Base-by-base conservation (phyloP, 2,888 invertebrate genomes). In the Sycophila texana region DNA sequence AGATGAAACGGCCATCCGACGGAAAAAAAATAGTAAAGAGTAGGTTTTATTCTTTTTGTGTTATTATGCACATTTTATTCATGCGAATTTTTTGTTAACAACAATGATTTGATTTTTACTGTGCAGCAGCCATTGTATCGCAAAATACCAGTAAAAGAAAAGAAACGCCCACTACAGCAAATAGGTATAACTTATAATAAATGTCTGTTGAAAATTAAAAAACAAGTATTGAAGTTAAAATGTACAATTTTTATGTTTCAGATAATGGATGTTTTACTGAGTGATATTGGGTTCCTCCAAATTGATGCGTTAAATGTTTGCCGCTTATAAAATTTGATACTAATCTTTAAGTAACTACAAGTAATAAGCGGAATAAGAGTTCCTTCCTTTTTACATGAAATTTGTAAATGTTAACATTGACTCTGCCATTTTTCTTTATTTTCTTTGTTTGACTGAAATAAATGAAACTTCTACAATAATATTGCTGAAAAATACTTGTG, bases 1-100 rank as follows among this genome's bases (percentile, higher is more conserved):
- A 85, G 83, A 79, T 83, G 61, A 88, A 84, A 74, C 82, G 83
- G 30, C 71, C 81, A 4, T 63, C 83, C 1, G 77, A 82, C 70
- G 78, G 76, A 79, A 84, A 81, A 66, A 79, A 77, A 61, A 22
- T 55, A 72, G 49, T 72, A 70, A 82, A 82, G 70, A 55, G 82
- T 82, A 78, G 14, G 67, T 53, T 10, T 39, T 49, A 4, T 63
- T 68, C 63, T 47, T 18, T 74, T 68, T 67, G 67, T 70, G 13
- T 60, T 77, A 18, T 49, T 66, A 77, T 77, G 20, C 47, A 66
- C 55, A 66, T 74, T 74, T 81, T 81, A 77, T 81, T 81, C 53
- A 70, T 47, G 22, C 51, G 60, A 74, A 58, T 5, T 74, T n/a
- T 53, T 7, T 57, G 57, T 68, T 70, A 78, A 74, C 65, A 78